A percentile compares a stretch with the other conserved stretches of the same genome.
Evolutionary conservation across 2,797 vertebrate genomes (phyloP).

Genomic region (Premnoplex brunnescens): DNA sequence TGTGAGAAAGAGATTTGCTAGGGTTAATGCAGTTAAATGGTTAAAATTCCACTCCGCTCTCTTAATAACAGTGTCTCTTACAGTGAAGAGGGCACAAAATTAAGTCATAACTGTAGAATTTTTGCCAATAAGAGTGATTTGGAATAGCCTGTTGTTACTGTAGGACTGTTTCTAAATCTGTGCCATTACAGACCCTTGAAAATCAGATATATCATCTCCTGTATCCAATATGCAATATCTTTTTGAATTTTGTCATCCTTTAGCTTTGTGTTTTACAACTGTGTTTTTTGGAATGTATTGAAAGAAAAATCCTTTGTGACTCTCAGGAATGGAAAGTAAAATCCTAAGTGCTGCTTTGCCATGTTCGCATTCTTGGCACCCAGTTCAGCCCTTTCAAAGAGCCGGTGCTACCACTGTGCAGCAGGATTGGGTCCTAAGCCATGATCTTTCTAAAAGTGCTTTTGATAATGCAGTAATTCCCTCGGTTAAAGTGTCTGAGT

Average conservation of each 20-base stretch:
- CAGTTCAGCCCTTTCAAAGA: not conserved
- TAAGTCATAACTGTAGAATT: not conserved
- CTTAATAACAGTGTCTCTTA: not conserved
- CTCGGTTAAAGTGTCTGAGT: constrained; percentile 8
- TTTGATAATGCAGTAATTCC: constrained; percentile 38
- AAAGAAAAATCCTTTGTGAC: not conserved
- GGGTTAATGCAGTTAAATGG: not conserved
- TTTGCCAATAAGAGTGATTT: not conserved
- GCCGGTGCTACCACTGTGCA: not conserved
- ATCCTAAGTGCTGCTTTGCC: not conserved
- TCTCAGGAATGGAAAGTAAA: not conserved
- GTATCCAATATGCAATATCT: not conserved
- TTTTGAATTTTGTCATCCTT: not conserved
- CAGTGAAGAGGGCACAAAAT: not conserved
- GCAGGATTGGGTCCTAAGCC: not conserved
- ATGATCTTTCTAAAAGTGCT: constrained; percentile 10
- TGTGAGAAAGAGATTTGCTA: not conserved
- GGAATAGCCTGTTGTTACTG: not conserved
- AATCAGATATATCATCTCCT: not conserved
- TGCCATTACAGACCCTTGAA: not conserved
- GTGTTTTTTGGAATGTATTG: not conserved
- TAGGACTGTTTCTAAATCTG: not conserved
- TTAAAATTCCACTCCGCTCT: not conserved
- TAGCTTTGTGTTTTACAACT: not conserved
- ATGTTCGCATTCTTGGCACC: not conserved